Evolutionary conservation across 2,113 vertebrate genomes (phyloP).

Genomic region (Ailurus styani): DNA sequence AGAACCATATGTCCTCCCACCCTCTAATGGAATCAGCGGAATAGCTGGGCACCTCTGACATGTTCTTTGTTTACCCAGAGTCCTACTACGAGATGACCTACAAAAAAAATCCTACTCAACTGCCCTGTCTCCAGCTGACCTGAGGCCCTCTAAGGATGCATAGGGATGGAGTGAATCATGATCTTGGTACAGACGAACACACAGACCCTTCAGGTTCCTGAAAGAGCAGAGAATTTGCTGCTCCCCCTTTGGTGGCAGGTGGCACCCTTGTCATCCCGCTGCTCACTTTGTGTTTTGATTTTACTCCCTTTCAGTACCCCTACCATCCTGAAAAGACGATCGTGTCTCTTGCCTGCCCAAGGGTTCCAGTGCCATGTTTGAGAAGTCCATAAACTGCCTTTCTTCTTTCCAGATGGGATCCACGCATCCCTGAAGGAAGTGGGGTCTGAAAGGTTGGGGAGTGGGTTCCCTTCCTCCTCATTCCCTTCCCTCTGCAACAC

Average conservation of each 20-base stretch:
- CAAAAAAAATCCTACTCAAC: neutral
- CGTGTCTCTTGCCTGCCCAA: too few relatives aligned
- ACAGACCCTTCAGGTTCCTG: neutral
- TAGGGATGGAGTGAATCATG: neutral
- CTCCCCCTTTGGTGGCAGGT: accelerated
- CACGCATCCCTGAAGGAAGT: neutral
- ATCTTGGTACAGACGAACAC: accelerated
- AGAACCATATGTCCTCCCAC: accelerated
- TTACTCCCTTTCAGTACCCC: neutral
- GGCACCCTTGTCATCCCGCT: neutral
- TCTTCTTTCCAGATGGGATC: neutral
- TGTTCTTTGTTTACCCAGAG: neutral
- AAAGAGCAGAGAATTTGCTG: accelerated
- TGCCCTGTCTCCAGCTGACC: neutral
- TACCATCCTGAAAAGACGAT: neutral
- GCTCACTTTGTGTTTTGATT: neutral
- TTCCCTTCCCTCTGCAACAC: neutral
- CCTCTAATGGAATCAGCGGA: accelerated
- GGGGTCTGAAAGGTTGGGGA: neutral
- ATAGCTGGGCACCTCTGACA: neutral
- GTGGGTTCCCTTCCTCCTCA: neutral
- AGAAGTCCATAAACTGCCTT: neutral
- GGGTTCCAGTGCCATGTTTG: neutral
- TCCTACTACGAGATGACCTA: neutral
- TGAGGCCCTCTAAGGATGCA: neutral